Evolutionary conservation across 1,140 invertebrate genomes (phyloP).

Genomic region (Archivesica marissinica): DNA sequence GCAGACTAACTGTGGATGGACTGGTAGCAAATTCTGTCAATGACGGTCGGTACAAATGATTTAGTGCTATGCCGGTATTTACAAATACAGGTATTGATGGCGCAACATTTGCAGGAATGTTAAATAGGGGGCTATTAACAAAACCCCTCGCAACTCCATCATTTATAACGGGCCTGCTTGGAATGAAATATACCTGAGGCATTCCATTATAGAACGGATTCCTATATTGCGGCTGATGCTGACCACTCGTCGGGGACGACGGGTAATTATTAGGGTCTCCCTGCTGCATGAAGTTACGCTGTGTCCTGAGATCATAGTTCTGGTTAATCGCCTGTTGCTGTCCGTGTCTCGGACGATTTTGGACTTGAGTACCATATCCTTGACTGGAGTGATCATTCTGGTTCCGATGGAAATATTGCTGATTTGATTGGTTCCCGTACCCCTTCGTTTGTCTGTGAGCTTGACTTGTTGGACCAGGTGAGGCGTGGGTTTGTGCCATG

Average conservation of each 20-base stretch:
- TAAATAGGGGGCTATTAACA: constrained; percentile 31
- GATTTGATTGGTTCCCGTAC: constrained; percentile 2
- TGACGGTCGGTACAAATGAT: neutral
- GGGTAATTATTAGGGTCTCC: constrained; percentile 2
- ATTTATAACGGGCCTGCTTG: neutral
- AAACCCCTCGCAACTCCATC: neutral
- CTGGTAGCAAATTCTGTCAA: neutral
- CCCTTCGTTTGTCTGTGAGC: neutral
- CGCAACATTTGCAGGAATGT: constrained; percentile 8
- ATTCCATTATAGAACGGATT: constrained; percentile 31
- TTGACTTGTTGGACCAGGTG: neutral
- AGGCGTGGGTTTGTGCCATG: neutral
- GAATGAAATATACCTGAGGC: constrained; percentile 24
- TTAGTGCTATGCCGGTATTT: constrained; percentile 5
- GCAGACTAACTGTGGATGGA: neutral
- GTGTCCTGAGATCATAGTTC: constrained; percentile 31
- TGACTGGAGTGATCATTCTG: constrained; percentile 36
- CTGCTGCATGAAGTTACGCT: neutral
- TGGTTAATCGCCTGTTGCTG: constrained; percentile 10
- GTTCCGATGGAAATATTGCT: constrained; percentile 5
- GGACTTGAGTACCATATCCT: neutral
- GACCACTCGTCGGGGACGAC: neutral
- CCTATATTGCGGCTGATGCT: neutral
- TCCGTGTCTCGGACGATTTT: neutral
- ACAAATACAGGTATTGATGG: constrained; percentile 1